Evolutionary conservation across 2,113 vertebrate genomes (phyloP), one percentile per base, ranked within the genome.

Genomic region (Sprattus sprattus): DNA sequence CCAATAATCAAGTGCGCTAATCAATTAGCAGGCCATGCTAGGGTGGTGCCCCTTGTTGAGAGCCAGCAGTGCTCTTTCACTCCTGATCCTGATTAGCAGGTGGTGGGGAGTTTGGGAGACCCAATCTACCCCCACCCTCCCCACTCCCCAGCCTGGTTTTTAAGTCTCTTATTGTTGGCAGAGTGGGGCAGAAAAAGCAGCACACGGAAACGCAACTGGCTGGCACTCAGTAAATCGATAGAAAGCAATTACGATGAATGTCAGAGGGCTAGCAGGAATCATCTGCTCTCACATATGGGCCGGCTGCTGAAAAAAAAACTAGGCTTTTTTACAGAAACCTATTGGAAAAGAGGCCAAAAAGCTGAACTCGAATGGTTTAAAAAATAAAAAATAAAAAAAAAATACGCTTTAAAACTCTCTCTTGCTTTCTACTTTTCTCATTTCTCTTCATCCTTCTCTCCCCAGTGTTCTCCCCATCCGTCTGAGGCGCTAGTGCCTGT

Each of bases 211-310:
- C 82, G 64, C 86, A 87, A 83, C 50, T 85, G 81, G 45, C 81
- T 80, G 78, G 71, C 71, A 78, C 71, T 44, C 47, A 83, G 64
- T 22, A 28, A 83, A 86, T 89, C 86, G 75, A 89, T 90, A 84
- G 84, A 89, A 90, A 85, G 82, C 85, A 89, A 89, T 90, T 90
- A 88, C 83, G 54, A 81, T 64, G 82, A 86, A 88, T 89, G 88
- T 89, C 88, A 85, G 80, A 67, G 82, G 80, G 83, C 83, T 81
- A 49, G 71, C 81, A 39, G 86, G 84, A 87, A 82, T 85, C 85
- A 85, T 84, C 86, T 64, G 47, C 54, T 7, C 85, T 49, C 4
- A 54, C 60, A 75, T 78, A 32, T 78, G 71, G 71, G 54, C 28
- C 10, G 25, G 16, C 3, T 0, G 32, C 28, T 78, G 71, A 78